Evolutionary conservation across 2,797 vertebrate species (phyloP).

Genomic region (Siniperca scherzeri): DNA sequence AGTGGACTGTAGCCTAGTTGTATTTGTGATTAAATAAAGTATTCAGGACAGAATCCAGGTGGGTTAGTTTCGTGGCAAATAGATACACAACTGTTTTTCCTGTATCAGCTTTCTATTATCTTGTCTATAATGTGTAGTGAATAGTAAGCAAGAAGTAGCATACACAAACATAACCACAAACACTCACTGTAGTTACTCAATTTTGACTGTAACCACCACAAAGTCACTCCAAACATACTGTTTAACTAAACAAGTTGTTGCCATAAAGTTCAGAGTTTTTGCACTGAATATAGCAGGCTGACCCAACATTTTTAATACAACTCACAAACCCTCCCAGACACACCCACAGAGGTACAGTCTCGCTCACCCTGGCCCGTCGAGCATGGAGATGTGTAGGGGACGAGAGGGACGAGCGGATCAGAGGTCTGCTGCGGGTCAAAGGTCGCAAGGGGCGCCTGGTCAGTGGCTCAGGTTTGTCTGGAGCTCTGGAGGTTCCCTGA

Average conservation of each 20-base stretch:
- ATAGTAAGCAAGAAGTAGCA: not conserved
- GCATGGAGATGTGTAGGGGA: constrained; percentile 67
- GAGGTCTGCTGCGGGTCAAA: constrained; percentile 80
- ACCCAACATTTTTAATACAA: not conserved
- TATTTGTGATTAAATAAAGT: constrained; percentile 13
- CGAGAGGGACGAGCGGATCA: constrained; percentile 75
- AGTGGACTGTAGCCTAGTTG: not conserved
- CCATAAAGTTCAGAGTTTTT: not conserved
- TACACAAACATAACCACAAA: not conserved
- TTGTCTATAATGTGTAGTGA: not conserved
- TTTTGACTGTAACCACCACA: not conserved
- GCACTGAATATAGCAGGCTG: not conserved
- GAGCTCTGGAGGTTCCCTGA: constrained; percentile 47
- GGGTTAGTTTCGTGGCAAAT: not conserved
- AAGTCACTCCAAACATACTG: not conserved
- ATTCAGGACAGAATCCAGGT: not conserved
- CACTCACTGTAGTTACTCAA: not conserved
- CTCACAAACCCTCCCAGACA: not conserved
- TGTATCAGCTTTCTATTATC: not conserved
- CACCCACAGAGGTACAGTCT: not conserved
- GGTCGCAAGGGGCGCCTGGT: constrained; percentile 60
- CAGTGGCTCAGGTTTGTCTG: constrained; percentile 62
- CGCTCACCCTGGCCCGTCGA: constrained; percentile 72
- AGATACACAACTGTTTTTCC: not conserved
- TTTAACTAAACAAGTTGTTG: not conserved